Evolutionary conservation across 2,797 vertebrate genomes (phyloP).

Genomic region (Anguilla obscura): DNA sequence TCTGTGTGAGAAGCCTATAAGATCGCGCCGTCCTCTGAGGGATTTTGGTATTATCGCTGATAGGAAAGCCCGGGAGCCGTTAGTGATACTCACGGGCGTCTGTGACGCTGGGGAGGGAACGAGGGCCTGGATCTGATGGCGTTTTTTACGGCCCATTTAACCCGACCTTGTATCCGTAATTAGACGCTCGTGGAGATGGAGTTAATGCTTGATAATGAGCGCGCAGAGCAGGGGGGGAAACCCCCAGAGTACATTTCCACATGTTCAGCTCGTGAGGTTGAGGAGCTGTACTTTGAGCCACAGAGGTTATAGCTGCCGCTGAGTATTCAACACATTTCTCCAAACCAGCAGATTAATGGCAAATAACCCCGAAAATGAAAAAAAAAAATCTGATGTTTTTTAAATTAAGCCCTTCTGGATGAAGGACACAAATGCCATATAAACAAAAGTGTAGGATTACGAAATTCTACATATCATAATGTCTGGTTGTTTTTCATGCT

Average conservation of each 20-base stretch:
- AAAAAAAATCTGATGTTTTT: neutral
- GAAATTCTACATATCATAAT: neutral
- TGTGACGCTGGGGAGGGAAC: slow-evolving; percentile 38
- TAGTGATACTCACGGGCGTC: slow-evolving; percentile 37
- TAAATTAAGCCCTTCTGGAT: neutral
- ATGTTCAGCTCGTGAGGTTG: neutral
- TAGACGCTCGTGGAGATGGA: neutral
- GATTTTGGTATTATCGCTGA: slow-evolving; percentile 47
- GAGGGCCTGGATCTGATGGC: slow-evolving; percentile 33
- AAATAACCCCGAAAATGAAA: neutral
- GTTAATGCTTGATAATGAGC: slow-evolving; percentile 19
- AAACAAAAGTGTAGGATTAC: neutral
- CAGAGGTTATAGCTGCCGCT: neutral
- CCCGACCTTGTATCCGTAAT: slow-evolving; percentile 30
- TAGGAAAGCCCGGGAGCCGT: slow-evolving; percentile 29
- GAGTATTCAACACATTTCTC: neutral
- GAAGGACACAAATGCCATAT: neutral
- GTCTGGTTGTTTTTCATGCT: neutral
- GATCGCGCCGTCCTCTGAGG: slow-evolving; percentile 37
- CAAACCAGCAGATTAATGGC: neutral
- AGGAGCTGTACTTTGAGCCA: neutral
- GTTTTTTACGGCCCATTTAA: slow-evolving; percentile 47
- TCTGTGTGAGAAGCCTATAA: slow-evolving; percentile 4
- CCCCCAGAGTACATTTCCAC: neutral
- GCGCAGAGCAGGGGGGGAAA: neutral